phyloP scores from a whole-genome alignment of 2,113 vertebrate species.

The Pardalotus punctatus region DNA sequence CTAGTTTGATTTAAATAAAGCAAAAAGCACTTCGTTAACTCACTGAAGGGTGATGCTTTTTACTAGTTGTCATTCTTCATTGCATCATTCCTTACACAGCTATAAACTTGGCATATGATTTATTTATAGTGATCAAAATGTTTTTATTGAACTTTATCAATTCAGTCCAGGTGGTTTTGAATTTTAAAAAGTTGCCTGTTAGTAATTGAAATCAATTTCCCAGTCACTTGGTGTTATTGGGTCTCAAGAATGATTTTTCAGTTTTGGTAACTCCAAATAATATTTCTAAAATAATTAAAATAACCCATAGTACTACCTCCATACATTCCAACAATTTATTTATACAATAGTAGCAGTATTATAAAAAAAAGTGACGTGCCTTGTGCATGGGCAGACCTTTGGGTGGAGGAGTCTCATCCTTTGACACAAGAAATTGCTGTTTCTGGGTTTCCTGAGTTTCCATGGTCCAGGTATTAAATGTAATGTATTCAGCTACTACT shows the following conservation, averaged over 20 bases:
- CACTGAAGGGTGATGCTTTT: neutral
- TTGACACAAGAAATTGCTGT: accelerated
- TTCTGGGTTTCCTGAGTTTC: neutral
- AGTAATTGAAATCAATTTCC: neutral
- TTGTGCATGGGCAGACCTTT: neutral
- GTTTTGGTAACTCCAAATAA: neutral
- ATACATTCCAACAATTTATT: neutral
- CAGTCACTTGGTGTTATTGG: neutral
- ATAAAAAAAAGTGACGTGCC: neutral
- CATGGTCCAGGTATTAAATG: neutral
- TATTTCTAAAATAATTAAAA: neutral
- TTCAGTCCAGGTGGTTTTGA: neutral
- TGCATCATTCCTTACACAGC: neutral
- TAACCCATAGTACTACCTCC: neutral
- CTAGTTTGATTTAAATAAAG: neutral
- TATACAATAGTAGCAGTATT: neutral
- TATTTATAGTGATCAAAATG: neutral
- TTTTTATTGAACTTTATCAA: neutral
- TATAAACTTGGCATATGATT: neutral
- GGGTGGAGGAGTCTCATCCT: neutral
- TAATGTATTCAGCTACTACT: neutral
- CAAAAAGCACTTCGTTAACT: neutral
- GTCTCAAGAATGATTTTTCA: neutral
- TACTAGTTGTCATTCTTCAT: neutral
- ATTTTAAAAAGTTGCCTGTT: neutral